Base-by-base conservation (phyloP, 35 echinoderm and acorn worm genomes). In the Lytechinus variegatus region DNA sequence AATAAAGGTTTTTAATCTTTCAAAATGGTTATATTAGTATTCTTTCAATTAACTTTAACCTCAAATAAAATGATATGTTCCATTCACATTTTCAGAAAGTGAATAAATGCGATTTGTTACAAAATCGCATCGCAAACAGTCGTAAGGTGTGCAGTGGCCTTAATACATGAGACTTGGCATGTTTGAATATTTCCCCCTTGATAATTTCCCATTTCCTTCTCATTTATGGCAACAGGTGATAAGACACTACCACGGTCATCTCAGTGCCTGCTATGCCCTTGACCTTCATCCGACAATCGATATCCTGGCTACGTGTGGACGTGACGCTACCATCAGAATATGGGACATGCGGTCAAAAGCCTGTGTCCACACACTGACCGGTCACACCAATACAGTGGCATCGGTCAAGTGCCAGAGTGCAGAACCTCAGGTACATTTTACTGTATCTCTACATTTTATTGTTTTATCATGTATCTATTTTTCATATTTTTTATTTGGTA, bases 291-390 rank as follows among this genome's bases (percentile, higher is more conserved):
- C 98, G 56, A 99, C 98, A 86, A 97, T 99, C 55, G 98, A 99
- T 94, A 97, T 99, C 86, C 94, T 99, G 33, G 96, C 95, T 58
- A 97, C 98, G 4, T 98, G 98, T 86, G 97, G 97, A 28, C 93
- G 98, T 29, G 98, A 99, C 94, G 91, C 97, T 44, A 97, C 97
- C 1, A 89, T 99, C 51, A 96, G 98, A 54, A 97, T 99, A 52
- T 99, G 98, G 98, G 98, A 99, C 87, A 99, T 99, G 96, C 94
- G 98, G 86, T 98, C 97, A 29, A 99, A 99, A 94, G 98, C 98
- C 52, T 97, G 97, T 89, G 96, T 99, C 71, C 98, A 99, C 94
- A 99, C 98, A 52, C 95, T 99, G 52, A 94, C 96, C 52, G 98
- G 98, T 89, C 98, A 99, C 94, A 99, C 98, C 10, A 99, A 99